Percentiles rank a stretch among this genome's conserved stretches.
Evolutionary conservation across 2,888 invertebrate species (phyloP).

Genomic region (Drosophila austrosaltans): DNA sequence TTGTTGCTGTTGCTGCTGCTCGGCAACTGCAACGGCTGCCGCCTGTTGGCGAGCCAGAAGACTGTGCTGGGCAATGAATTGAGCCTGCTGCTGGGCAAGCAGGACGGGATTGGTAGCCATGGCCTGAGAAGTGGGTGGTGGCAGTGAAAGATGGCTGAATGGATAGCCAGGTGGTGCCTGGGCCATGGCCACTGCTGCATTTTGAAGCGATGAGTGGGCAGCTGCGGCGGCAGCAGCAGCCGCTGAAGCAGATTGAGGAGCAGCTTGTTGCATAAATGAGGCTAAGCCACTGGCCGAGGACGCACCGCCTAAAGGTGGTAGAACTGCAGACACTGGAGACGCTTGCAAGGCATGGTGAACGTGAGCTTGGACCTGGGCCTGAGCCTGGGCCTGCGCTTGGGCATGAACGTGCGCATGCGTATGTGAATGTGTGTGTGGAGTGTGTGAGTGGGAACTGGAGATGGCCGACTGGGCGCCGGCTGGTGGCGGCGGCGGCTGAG

Average conservation of each 20-base stretch:
- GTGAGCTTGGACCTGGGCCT: conserved; percentile 61
- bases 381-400: conserved; percentile 52
- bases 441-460: conserved; percentile 62
- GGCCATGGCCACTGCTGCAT: conserved; percentile 59
- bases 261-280: conserved; percentile 44
- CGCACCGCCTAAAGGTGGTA: conserved; percentile 37
- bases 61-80: conserved; percentile 88
- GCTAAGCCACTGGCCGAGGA: conserved; percentile 50
- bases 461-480: conserved; percentile 83
- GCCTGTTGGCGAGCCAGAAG: conserved; percentile 88
- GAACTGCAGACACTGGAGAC: conserved; percentile 54
- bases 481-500: conserved; percentile 84
- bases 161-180: conserved; percentile 62
- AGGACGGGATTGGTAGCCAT: conserved; percentile 81
- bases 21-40: conserved; percentile 84
- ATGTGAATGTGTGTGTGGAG: conserved; percentile 64
- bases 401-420: conserved; percentile 60
- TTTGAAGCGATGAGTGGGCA: conserved; percentile 51
- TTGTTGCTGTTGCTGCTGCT: conserved; percentile 73
- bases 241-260: neutral
- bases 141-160: conserved; percentile 80
- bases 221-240: conserved; percentile 45
- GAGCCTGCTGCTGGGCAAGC: conserved; percentile 85
- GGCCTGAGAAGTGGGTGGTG: conserved; percentile 71
- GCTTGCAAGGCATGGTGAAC: conserved; percentile 68